Evolutionary conservation across 2,113 vertebrate species (phyloP).

Genomic region (Ibidorhyncha struthersii): DNA sequence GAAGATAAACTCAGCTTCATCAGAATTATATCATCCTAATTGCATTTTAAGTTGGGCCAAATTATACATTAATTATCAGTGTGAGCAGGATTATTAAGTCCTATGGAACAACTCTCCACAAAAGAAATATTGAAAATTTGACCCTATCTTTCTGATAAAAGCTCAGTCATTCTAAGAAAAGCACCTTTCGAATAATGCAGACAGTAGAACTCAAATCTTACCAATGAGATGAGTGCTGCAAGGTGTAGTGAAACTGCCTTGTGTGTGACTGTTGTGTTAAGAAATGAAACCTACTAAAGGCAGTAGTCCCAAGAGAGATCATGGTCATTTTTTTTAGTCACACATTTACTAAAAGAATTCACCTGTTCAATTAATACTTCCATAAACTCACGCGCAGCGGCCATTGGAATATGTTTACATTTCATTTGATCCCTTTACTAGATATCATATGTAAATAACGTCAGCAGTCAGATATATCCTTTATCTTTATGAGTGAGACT

Average conservation of each 20-base stretch:
- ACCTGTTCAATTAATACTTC: background rate
- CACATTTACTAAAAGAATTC: background rate
- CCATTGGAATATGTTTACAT: background rate
- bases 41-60: conserved; percentile 17
- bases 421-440: background rate
- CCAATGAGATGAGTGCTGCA: accelerated
- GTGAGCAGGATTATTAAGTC: background rate
- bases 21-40: background rate
- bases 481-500: background rate
- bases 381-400: background rate
- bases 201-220: background rate
- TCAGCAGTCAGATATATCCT: background rate
- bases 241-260: background rate
- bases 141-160: background rate
- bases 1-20: background rate
- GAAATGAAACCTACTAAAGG: background rate
- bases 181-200: background rate
- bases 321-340: background rate
- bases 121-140: background rate
- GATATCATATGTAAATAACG: background rate
- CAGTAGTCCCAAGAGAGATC: background rate
- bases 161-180: background rate
- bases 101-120: background rate
- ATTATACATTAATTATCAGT: background rate
- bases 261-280: background rate